phyloP scores from a whole-genome alignment of 2,888 invertebrate species.

The Entomobrya proxima region DNA sequence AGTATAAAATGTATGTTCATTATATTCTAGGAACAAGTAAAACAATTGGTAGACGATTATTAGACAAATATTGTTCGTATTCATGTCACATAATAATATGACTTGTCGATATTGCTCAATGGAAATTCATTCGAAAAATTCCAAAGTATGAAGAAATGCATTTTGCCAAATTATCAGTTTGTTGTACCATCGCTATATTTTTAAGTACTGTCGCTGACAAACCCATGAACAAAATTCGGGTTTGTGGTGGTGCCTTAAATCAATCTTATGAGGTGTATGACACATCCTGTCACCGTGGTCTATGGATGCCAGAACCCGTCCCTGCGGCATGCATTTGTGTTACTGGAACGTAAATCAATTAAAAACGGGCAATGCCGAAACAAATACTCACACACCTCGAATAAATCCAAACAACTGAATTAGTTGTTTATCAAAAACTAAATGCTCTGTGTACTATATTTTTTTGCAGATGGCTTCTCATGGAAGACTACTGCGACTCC shows the following conservation, averaged over 20 bases:
- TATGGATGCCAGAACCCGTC: slow-evolving; percentile 10
- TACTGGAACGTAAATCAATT: slow-evolving; percentile 15
- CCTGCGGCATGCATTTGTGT: slow-evolving; percentile 11
- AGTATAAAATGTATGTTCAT: too few species aligned
- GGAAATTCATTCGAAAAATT: too few species aligned
- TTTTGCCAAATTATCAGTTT: background rate
- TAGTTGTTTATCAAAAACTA: too few species aligned
- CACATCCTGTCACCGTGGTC: background rate
- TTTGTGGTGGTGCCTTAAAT: background rate
- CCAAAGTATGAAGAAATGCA: background rate
- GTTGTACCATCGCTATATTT: background rate
- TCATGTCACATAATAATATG: too few species aligned
- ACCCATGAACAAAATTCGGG: background rate
- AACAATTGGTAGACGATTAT: too few species aligned
- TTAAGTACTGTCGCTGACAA: background rate
- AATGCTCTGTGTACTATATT: background rate
- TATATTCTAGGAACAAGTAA: too few species aligned
- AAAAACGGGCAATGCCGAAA: background rate
- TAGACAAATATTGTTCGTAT: too few species aligned
- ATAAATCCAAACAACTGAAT: too few species aligned
- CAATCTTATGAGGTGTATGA: slow-evolving; percentile 18
- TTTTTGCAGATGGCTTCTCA: slow-evolving; percentile 44
- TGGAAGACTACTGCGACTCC: slow-evolving; percentile 45
- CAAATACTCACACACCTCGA: background rate
- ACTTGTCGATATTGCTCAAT: too few species aligned